These are phyloP conservation scores for Abscondita cerata DNA, from an alignment of 2,888 invertebrate species.

Conservation along the genomic window DNA sequence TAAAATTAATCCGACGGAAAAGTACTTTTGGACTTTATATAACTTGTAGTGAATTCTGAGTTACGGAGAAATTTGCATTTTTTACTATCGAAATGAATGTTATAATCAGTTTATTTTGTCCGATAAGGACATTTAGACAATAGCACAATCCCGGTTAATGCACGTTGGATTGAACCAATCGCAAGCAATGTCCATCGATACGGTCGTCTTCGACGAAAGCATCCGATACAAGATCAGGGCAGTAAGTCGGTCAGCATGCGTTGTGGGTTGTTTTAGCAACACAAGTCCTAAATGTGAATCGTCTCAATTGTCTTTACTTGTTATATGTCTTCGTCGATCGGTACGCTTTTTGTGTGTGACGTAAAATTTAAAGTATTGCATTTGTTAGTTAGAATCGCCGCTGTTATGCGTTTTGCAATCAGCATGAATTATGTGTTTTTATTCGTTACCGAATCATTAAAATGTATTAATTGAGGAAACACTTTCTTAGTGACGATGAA, in stretches of 20 bases:
- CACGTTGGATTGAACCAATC: slow-evolving; percentile 12
- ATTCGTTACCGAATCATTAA: slow-evolving; percentile 14
- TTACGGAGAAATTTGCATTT: background rate
- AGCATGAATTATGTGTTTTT: slow-evolving; percentile 33
- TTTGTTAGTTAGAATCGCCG: slow-evolving; percentile 10
- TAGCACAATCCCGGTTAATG: slow-evolving; percentile 6
- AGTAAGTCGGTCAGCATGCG: slow-evolving; percentile 30
- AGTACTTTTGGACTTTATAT: slow-evolving; percentile 28
- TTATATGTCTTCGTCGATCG: slow-evolving; percentile 28
- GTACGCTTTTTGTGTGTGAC: slow-evolving; percentile 22
- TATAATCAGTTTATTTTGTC: background rate
- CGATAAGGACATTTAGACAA: slow-evolving; percentile 14
- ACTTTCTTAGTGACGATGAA: slow-evolving; percentile 78
- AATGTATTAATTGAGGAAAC: slow-evolving; percentile 31
- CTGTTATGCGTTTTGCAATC: slow-evolving; percentile 29
- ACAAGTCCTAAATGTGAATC: slow-evolving; percentile 12
- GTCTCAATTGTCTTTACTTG: slow-evolving; percentile 6
- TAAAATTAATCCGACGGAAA: slow-evolving; percentile 1
- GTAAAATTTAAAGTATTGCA: background rate
- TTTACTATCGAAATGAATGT: background rate
- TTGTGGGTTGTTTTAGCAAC: slow-evolving; percentile 10
- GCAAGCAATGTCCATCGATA: background rate
- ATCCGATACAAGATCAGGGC: slow-evolving; percentile 22
- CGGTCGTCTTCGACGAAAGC: slow-evolving; percentile 25
- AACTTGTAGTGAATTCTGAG: slow-evolving; percentile 11